These are phyloP conservation scores for Pissodes strobi DNA, from an alignment of 1,140 invertebrate genomes.

Conservation along the genomic window DNA sequence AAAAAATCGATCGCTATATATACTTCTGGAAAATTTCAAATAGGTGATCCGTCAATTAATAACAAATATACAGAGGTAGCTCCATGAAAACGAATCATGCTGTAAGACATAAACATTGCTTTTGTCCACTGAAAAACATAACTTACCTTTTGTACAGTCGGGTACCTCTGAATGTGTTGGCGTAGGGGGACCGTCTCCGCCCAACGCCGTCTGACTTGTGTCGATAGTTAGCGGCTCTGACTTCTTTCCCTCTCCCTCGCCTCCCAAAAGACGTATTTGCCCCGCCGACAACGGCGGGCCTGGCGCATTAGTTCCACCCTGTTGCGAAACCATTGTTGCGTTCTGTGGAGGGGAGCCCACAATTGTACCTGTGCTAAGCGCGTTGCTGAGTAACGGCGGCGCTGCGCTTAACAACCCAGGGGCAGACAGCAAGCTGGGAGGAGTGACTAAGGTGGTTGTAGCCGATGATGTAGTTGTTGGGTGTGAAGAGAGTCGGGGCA, in stretches of 20 bases:
- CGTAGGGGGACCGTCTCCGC: constrained; percentile 66
- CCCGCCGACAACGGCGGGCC: constrained; percentile 58
- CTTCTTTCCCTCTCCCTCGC: constrained; percentile 17
- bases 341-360: constrained; percentile 52
- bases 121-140: no score
- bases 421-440: constrained; percentile 61
- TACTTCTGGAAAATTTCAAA: no score
- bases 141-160: constrained; percentile 60
- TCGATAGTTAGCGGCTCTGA: constrained; percentile 61
- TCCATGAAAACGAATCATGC: constrained; percentile 14
- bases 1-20: no score
- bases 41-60: no score
- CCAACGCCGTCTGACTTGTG: constrained; percentile 53
- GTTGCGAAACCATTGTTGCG: constrained; percentile 55
- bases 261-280: constrained; percentile 52
- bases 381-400: not conserved
- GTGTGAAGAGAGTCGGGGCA: constrained; percentile 69
- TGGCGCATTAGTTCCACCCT: constrained; percentile 60
- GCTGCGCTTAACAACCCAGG: constrained; percentile 41
- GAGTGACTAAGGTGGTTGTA: constrained; percentile 56
- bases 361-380: constrained; percentile 34
- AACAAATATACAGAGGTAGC: no score
- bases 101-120: no score
- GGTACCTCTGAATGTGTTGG: constrained; percentile 72
- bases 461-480: constrained; percentile 44